phyloP scores from a whole-genome alignment of 2,113 vertebrate species.

The Xiphophorus maculatus region DNA sequence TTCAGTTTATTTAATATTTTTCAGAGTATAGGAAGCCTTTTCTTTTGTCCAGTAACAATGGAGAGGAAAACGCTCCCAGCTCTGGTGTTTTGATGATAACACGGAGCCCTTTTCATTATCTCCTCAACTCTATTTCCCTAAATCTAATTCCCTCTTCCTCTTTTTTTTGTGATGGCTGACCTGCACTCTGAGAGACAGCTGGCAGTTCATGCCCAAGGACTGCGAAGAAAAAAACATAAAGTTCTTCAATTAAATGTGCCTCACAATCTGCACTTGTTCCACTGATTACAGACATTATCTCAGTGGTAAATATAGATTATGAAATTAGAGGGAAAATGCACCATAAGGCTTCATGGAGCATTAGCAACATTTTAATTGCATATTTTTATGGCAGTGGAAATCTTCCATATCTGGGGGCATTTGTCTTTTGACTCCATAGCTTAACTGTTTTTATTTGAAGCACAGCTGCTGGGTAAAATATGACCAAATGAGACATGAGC shows the following conservation, averaged over 20 bases:
- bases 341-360: slow-evolving; percentile 38
- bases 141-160: slow-evolving; percentile 41
- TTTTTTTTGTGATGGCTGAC: slow-evolving; percentile 34
- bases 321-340: slow-evolving; percentile 38
- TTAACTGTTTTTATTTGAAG: slow-evolving; percentile 45
- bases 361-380: slow-evolving; percentile 45
- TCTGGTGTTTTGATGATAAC: slow-evolving; percentile 67
- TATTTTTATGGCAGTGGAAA: slow-evolving; percentile 38
- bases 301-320: slow-evolving; percentile 35
- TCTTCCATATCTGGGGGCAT: slow-evolving; percentile 34
- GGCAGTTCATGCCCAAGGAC: slow-evolving; percentile 29
- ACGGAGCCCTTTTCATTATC: slow-evolving; percentile 49
- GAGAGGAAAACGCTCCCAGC: slow-evolving; percentile 18
- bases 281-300: slow-evolving; percentile 32
- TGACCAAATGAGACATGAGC: slow-evolving; percentile 12
- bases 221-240: slow-evolving; percentile 12
- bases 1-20: background rate
- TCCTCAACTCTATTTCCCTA: slow-evolving; percentile 58
- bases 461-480: slow-evolving; percentile 1
- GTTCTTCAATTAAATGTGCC: slow-evolving; percentile 33
- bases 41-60: slow-evolving; percentile 16
- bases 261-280: slow-evolving; percentile 32
- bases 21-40: background rate
- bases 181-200: slow-evolving; percentile 31
- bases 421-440: slow-evolving; percentile 42